These are phyloP conservation scores for Aricia artaxerxes DNA, from an alignment of 2,888 invertebrate species.

Conservation along the genomic window DNA sequence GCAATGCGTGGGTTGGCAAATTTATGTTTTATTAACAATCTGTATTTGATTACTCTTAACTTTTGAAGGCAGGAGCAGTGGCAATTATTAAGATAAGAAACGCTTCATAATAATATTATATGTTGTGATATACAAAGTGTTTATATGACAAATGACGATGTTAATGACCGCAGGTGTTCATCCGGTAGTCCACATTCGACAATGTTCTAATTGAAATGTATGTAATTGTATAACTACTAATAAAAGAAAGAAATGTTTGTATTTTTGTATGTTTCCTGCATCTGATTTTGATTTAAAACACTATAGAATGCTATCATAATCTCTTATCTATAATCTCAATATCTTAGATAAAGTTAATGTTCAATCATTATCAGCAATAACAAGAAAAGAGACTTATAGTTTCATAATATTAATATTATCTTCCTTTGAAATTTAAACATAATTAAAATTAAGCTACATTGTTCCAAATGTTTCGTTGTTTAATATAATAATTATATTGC, in stretches of 20 bases:
- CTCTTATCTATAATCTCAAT: too few species aligned
- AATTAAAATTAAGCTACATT: not conserved
- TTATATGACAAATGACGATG: slow-evolving; percentile 36
- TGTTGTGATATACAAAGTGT: slow-evolving; percentile 56
- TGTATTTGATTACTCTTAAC: not conserved
- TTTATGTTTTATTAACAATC: too few species aligned
- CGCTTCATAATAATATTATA: slow-evolving; percentile 3
- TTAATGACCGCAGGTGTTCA: slow-evolving; percentile 67
- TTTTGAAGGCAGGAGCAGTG: not conserved
- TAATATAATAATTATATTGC: not conserved
- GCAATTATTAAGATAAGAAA: slow-evolving; percentile 27
- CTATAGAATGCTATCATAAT: too few species aligned
- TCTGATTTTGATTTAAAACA: too few species aligned
- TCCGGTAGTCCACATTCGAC: slow-evolving; percentile 59
- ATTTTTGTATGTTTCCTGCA: too few species aligned
- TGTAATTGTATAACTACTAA: too few species aligned
- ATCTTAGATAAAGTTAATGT: too few species aligned
- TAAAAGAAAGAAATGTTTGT: too few species aligned
- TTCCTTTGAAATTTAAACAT: not conserved
- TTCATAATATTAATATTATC: too few species aligned
- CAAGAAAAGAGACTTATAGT: too few species aligned
- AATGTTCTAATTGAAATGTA: slow-evolving; percentile 35
- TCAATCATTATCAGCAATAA: too few species aligned
- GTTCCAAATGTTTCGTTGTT: not conserved
- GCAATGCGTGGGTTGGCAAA: not conserved